Evolutionary conservation across 2,888 invertebrate genomes (phyloP).

Genomic region (Hirtodrosophila cameraria): DNA sequence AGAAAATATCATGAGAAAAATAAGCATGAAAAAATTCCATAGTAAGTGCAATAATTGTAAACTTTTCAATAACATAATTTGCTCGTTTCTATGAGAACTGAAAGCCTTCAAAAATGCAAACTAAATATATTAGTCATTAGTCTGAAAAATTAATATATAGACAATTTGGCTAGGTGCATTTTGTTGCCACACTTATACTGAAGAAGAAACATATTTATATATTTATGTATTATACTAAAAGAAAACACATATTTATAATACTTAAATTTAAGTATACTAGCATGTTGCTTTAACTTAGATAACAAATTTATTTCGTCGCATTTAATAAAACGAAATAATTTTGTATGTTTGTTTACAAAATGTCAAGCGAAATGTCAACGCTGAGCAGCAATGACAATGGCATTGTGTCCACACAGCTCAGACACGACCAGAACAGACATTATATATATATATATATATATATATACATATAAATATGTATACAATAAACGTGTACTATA

Average conservation of each 20-base stretch:
- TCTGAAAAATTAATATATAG: constrained; percentile 24
- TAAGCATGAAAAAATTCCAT: too few relatives aligned
- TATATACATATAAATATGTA: not conserved
- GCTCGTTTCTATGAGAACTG: too few relatives aligned
- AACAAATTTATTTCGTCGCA: constrained; percentile 51
- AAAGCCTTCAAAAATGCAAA: not conserved
- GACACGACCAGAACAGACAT: constrained; percentile 22
- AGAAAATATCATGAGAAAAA: too few relatives aligned
- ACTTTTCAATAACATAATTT: too few relatives aligned
- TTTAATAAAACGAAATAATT: constrained; percentile 51
- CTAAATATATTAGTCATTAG: constrained; percentile 5
- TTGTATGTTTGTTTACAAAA: constrained; percentile 51
- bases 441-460: constrained; percentile 7
- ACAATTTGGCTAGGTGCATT: constrained; percentile 44
- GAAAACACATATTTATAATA: constrained; percentile 11
- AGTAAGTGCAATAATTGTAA: too few relatives aligned
- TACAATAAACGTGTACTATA: not conserved
- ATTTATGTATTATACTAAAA: too few relatives aligned
- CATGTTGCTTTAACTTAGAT: constrained; percentile 52
- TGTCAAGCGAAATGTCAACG: constrained; percentile 43
- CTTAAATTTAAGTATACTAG: constrained; percentile 7
- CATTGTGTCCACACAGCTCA: constrained; percentile 30
- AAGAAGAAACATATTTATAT: constrained; percentile 2
- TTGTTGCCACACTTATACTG: constrained; percentile 12
- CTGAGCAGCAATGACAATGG: constrained; percentile 28